Evolutionary conservation across 2,888 invertebrate species (phyloP), one percentile per base, ranked within the genome.

Genomic region (Polia nebulosa): DNA sequence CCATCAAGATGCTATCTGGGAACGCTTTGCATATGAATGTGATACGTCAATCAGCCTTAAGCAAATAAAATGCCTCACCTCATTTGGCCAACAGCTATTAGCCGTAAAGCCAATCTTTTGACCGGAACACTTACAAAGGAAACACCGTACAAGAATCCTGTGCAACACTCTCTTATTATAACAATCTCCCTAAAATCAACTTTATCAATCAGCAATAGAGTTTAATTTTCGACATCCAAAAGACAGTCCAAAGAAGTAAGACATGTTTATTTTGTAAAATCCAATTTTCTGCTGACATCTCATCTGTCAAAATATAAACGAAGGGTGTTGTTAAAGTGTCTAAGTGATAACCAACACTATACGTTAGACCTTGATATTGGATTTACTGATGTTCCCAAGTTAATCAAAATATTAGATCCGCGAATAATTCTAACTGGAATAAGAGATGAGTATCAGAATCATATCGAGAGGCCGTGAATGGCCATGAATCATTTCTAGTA

Each of bases 281-380:
- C 95, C 95, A 95, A 95, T 95, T 95, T 95, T 94, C 91, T 92
- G 91, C 93, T 93, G 95, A 94, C 95, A 93, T 92, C 90, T 93
- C 91, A 94, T 93, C 93, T 93, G 92, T 93, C 93, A 93, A 92
- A 87, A 91, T 85, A 88, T 90, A 89, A 89, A 87, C 90, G 85
- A 84, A 85, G 90, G 90, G 89, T 88, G 89, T 85, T 89, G 83
- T 87, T 86, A 87, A 90, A 89, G 87, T 90, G 86, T 90, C 89
- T 88, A 88, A 87, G 85, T 47, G 36, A 59, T 60, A 77, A 65
- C 51, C 36, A 52, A 61, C 60, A 63, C 63, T 77, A 77, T 63
- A 79, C 77, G 76, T 79, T 75, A 77, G 78, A 81, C 83, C 64
- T 64, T 74, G 51, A 73, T 60, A 53, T 75, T 74, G 78, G 70